Conservation (phyloP, 2,888 invertebrate species). For the Heteropelma amictum region DNA sequence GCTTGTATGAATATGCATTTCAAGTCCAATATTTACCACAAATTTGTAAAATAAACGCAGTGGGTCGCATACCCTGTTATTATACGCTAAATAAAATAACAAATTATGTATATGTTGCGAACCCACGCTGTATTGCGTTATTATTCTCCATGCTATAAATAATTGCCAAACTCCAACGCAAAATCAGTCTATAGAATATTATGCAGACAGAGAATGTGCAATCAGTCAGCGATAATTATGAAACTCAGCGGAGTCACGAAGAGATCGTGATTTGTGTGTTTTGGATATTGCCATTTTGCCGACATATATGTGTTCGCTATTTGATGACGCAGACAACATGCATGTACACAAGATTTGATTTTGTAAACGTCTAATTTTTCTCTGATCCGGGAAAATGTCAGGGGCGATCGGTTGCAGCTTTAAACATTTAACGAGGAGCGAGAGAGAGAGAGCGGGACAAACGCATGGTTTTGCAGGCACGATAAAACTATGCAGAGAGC, state of each 20-base stretch:
- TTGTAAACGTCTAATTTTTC: slow-evolving; percentile 42
- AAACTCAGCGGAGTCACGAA: slow-evolving; percentile 6
- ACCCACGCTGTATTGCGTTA: no score
- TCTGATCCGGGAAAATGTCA: slow-evolving; percentile 25
- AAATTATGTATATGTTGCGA: no score
- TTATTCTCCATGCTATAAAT: no score
- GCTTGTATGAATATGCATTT: no score
- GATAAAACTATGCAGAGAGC: slow-evolving; percentile 8
- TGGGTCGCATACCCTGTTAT: no score
- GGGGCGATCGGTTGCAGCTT: slow-evolving; percentile 35
- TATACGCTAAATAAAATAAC: no score
- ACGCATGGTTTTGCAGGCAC: slow-evolving; percentile 13
- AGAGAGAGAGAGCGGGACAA: background rate
- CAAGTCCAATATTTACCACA: no score
- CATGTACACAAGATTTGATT: slow-evolving; percentile 1
- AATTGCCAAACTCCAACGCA: no score
- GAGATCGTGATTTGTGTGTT: slow-evolving; percentile 9
- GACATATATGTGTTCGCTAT: no score
- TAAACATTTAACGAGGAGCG: background rate
- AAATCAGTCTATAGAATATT: no score
- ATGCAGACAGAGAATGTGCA: no score
- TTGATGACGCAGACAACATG: slow-evolving; percentile 10
- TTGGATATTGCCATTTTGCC: slow-evolving; percentile 23
- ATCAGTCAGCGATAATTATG: slow-evolving; percentile 44
- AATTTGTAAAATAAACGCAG: no score